phyloP scores from a whole-genome alignment of 2,797 vertebrate genomes.

The Fringilla coelebs region DNA sequence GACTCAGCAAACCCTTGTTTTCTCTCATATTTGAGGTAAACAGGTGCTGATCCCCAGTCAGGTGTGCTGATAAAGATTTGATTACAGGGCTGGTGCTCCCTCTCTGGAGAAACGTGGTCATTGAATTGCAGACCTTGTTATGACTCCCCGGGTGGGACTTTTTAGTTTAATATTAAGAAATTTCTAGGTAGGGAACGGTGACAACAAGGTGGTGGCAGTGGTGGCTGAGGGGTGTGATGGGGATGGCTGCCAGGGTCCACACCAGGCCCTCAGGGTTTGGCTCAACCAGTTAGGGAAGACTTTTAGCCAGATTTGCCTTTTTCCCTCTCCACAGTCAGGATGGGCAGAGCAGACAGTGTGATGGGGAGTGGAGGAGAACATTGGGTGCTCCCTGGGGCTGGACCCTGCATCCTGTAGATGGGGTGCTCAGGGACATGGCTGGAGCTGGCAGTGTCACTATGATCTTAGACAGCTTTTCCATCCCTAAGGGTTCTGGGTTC shows the following conservation, averaged over 20 bases:
- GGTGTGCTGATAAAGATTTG: not conserved
- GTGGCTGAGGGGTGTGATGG: not conserved
- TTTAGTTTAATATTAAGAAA: not conserved
- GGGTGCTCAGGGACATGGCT: not conserved
- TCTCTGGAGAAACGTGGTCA: accelerated
- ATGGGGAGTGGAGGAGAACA: not conserved
- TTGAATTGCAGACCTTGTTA: not conserved
- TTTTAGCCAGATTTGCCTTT: not conserved
- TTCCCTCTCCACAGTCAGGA: not conserved
- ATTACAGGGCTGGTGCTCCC: not conserved
- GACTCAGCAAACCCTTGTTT: not conserved
- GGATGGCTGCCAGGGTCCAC: accelerated
- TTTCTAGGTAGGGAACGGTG: not conserved
- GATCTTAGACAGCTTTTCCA: not conserved
- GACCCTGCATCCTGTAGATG: not conserved
- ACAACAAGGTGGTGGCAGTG: not conserved
- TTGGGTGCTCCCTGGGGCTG: accelerated
- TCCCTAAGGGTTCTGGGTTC: accelerated
- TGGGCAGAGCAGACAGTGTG: accelerated
- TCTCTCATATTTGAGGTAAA: not conserved
- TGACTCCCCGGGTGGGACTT: not conserved
- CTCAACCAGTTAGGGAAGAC: not conserved
- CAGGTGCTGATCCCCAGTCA: not conserved
- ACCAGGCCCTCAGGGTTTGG: accelerated
- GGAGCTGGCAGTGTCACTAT: not conserved